phyloP scores from a whole-genome alignment of 2,797 vertebrate genomes.

The Muscicapa comitata region DNA sequence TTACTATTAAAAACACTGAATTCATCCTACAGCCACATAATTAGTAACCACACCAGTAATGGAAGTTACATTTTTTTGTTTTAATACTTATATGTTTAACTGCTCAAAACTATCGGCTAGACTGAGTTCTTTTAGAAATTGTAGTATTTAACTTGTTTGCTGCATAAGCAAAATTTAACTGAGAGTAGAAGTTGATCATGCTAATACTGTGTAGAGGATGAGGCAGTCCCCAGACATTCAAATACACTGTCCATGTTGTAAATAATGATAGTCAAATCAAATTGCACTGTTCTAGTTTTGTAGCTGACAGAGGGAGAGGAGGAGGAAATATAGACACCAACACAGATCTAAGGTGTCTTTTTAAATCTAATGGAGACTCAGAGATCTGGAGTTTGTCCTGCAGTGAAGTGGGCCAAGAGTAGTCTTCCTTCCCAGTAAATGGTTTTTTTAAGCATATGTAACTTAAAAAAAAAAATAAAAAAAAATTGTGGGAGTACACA shows the following conservation, averaged over 20 bases:
- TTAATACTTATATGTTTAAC: not conserved
- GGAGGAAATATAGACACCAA: not conserved
- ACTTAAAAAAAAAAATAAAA: not conserved
- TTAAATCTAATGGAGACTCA: not conserved
- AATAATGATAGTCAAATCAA: not conserved
- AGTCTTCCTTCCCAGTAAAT: not conserved
- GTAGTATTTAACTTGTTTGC: not conserved
- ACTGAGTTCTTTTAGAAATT: not conserved
- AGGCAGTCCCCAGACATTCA: not conserved
- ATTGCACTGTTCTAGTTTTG: not conserved
- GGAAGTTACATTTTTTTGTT: not conserved
- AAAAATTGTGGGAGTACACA: not conserved
- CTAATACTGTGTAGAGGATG: not conserved
- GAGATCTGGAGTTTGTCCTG: not conserved
- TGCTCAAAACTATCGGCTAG: not conserved
- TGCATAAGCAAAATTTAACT: not conserved
- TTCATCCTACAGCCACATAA: not conserved
- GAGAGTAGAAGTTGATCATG: not conserved
- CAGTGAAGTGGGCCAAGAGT: not conserved
- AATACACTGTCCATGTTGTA: not conserved
- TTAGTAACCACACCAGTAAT: not conserved
- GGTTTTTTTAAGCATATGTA: not conserved
- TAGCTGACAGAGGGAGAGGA: not conserved
- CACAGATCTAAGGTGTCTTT: not conserved
- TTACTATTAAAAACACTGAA: not conserved